These are phyloP conservation scores for Eurois occulta DNA, from an alignment of 2,888 invertebrate species.

Conservation along the genomic window DNA sequence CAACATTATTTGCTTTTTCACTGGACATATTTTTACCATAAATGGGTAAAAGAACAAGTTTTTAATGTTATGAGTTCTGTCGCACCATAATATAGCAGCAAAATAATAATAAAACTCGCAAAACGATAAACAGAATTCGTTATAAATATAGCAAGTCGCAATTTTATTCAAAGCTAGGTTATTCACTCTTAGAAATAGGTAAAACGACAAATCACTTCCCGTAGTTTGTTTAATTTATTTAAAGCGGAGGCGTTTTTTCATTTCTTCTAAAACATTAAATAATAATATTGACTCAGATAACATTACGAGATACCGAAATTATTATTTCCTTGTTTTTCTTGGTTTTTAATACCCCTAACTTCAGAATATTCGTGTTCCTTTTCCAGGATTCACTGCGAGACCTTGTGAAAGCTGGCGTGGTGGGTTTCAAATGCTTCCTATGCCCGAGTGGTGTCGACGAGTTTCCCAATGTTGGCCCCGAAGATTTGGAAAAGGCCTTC, in stretches of 20 bases:
- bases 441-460: slow-evolving; percentile 93
- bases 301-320: neutral
- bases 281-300: neutral
- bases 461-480: slow-evolving; percentile 91
- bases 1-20: slow-evolving; percentile 45
- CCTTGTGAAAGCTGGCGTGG: slow-evolving; percentile 92
- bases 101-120: slow-evolving; percentile 30
- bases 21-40: slow-evolving; percentile 42
- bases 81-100: slow-evolving; percentile 32
- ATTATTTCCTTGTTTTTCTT: neutral
- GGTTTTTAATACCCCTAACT: neutral
- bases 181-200: slow-evolving; percentile 43
- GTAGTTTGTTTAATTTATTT: slow-evolving; percentile 37
- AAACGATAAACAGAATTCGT: slow-evolving; percentile 32
- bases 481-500: slow-evolving; percentile 91
- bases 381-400: slow-evolving; percentile 89
- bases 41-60: slow-evolving; percentile 49
- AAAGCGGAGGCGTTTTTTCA: neutral
- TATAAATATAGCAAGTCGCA: slow-evolving; percentile 11
- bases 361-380: neutral
- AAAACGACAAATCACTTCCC: slow-evolving; percentile 44
- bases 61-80: slow-evolving; percentile 39
- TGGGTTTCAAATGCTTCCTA: slow-evolving; percentile 94
- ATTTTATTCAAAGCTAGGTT: slow-evolving; percentile 43
- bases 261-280: slow-evolving; percentile 16